Evolutionary conservation across 1,140 invertebrate genomes (phyloP).

Genomic region (Drosophila persimilis): DNA sequence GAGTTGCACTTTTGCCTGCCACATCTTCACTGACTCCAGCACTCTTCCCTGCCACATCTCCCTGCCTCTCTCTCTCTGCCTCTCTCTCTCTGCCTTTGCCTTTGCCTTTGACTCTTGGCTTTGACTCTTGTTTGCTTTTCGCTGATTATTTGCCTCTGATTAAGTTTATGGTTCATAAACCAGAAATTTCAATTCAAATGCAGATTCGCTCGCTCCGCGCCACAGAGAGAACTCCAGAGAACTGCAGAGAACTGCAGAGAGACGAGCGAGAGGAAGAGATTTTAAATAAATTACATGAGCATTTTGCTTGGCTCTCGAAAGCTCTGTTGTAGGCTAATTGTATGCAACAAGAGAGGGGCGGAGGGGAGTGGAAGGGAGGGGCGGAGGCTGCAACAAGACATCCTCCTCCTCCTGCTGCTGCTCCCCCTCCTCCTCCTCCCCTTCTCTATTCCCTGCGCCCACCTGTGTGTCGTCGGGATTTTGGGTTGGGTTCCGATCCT

Average conservation of each 20-base stretch:
- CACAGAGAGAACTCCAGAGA: neutral
- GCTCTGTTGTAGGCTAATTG: conserved; percentile 69
- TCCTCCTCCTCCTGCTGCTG: neutral
- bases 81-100: conserved; percentile 4
- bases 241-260: neutral
- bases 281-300: conserved; percentile 68
- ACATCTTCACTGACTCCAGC: neutral
- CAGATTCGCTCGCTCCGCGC: neutral
- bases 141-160: conserved; percentile 67
- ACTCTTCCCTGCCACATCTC: too few species aligned
- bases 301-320: conserved; percentile 41
- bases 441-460: conserved; percentile 13
- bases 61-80: neutral
- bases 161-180: conserved; percentile 74
- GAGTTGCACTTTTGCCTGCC: conserved; percentile 25
- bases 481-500: conserved; percentile 44
- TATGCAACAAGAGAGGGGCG: conserved; percentile 43
- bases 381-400: neutral
- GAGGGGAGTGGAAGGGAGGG: conserved; percentile 11
- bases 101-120: conserved; percentile 46
- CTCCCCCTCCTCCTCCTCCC: too few species aligned
- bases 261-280: conserved; percentile 16
- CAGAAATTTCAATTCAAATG: conserved; percentile 56
- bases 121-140: conserved; percentile 42
- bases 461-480: conserved; percentile 41